Conservation (phyloP, 2,113 vertebrate species). For the Sylvietta virens region DNA sequence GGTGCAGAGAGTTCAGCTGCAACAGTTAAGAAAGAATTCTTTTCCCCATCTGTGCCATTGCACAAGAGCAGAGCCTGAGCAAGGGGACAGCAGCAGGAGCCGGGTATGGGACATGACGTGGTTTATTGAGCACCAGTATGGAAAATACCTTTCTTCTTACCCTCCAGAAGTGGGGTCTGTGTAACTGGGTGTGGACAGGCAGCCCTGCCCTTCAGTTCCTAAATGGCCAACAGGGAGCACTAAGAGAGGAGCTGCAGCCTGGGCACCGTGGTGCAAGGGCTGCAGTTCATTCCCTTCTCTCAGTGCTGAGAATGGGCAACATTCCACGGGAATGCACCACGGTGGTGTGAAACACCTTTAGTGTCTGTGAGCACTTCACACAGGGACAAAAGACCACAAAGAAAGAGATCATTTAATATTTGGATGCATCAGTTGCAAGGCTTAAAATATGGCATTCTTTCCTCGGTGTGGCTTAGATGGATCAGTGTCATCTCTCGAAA, state of each 20-base stretch:
- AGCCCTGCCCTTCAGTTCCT: neutral
- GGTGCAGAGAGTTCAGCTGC: slow-evolving; percentile 44
- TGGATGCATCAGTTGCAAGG: neutral
- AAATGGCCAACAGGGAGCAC: neutral
- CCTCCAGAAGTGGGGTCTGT: neutral
- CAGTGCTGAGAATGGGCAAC: neutral
- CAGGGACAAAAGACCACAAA: neutral
- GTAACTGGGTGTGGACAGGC: neutral
- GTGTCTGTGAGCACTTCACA: neutral
- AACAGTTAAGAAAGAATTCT: slow-evolving; percentile 27
- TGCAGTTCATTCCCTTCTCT: neutral
- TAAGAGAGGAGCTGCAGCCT: neutral
- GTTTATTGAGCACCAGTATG: neutral
- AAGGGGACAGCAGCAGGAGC: neutral
- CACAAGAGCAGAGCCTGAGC: slow-evolving; percentile 41
- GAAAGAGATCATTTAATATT: neutral
- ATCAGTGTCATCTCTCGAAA: neutral
- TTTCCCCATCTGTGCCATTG: neutral
- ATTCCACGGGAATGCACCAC: neutral
- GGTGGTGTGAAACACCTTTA: neutral
- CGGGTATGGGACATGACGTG: no score
- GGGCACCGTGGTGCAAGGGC: neutral
- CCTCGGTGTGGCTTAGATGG: neutral
- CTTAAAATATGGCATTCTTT: neutral
- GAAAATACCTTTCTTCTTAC: neutral